Conservation (phyloP, 2,113 vertebrate species). For the Psilopogon haemacephalus region DNA sequence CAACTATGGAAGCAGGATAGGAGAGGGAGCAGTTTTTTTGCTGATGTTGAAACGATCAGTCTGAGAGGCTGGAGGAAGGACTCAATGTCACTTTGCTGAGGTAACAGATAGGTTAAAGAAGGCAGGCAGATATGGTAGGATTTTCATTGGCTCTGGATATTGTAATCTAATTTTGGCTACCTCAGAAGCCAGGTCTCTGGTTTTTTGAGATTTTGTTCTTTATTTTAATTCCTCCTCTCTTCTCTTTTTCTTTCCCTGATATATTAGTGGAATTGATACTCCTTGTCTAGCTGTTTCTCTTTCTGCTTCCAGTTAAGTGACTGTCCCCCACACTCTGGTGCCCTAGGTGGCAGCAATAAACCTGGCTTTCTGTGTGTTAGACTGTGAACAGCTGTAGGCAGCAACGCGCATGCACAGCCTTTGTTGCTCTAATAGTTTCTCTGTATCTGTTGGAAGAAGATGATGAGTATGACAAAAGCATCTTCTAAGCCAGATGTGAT, state of each 20-base stretch:
- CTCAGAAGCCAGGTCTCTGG: not conserved
- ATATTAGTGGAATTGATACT: not conserved
- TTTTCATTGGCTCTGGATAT: not conserved
- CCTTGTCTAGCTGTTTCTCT: not conserved
- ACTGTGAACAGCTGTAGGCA: not conserved
- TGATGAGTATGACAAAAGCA: fast-evolving
- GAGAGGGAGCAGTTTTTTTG: not conserved
- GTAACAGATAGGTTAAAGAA: not conserved
- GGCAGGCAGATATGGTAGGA: fast-evolving
- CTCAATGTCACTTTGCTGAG: not conserved
- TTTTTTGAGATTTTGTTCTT: not conserved
- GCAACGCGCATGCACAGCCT: fast-evolving
- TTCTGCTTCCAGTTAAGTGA: not conserved
- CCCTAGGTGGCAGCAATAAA: not conserved
- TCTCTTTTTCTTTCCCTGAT: not conserved
- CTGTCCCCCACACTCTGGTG: not conserved
- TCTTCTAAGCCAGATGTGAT: not conserved
- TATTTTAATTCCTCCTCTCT: not conserved
- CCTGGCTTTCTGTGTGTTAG: not conserved
- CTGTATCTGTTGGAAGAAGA: not conserved
- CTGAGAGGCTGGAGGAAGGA: not conserved
- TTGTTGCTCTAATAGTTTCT: not conserved
- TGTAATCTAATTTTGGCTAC: not conserved
- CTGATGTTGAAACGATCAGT: not conserved
- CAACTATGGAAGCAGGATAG: not conserved